Evolutionary conservation across 2,797 vertebrate genomes (phyloP).

Genomic region (Poecilia velifera): DNA sequence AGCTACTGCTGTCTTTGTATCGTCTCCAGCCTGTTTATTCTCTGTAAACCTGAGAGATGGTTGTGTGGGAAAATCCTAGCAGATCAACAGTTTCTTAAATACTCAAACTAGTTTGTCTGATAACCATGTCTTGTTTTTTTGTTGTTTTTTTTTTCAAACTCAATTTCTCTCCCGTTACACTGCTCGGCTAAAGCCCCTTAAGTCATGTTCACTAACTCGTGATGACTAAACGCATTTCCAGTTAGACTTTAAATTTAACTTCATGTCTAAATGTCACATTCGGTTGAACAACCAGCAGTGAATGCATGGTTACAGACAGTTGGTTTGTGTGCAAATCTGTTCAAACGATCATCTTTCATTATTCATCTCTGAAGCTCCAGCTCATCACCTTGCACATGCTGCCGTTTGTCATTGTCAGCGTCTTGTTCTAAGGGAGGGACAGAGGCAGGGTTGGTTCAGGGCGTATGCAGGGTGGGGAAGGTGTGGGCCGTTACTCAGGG

Average conservation of each 20-base stretch:
- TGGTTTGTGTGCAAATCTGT: slow-evolving; percentile 16
- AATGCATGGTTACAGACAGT: slow-evolving; percentile 26
- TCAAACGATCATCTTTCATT: slow-evolving; percentile 9
- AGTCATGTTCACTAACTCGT: background rate
- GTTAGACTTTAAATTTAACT: slow-evolving; percentile 8
- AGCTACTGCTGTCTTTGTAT: background rate
- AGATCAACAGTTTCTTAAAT: background rate
- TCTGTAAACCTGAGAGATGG: background rate
- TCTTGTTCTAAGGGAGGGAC: background rate
- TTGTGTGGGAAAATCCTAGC: background rate
- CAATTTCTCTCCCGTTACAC: background rate
- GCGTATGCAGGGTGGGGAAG: slow-evolving; percentile 49
- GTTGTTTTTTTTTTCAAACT: background rate
- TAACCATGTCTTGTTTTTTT: background rate
- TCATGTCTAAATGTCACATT: background rate
- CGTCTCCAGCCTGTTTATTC: background rate
- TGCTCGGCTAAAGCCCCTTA: background rate
- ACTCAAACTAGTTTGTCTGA: background rate
- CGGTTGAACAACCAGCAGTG: background rate
- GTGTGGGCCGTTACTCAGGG: slow-evolving; percentile 35
- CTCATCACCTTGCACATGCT: slow-evolving; percentile 28
- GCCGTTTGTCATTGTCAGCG: background rate
- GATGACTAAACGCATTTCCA: background rate
- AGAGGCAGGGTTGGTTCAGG: slow-evolving; percentile 28
- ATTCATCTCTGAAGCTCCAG: slow-evolving; percentile 66